Percentiles rank a stretch among this genome's conserved stretches.
These are phyloP conservation scores for Caenorhabditis imperialis DNA, from an alignment of 2,888 invertebrate genomes.

Conservation along the genomic window DNA sequence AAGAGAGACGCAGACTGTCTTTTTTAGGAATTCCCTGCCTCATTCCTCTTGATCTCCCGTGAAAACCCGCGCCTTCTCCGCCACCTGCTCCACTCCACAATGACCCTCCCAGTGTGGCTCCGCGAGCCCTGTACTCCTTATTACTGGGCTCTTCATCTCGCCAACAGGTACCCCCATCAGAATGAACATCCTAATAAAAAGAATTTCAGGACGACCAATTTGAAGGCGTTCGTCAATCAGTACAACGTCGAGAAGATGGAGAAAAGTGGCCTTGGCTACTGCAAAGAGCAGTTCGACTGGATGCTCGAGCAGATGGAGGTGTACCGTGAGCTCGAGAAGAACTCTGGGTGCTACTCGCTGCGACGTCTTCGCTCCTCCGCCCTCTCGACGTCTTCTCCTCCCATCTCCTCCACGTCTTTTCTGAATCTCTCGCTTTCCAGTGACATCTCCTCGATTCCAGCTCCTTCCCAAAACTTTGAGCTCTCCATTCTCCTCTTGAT, in stretches of 20 bases:
- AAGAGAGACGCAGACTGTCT: too few relatives aligned
- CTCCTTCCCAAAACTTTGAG: slow-evolving; percentile 11
- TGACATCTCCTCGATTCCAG: too few relatives aligned
- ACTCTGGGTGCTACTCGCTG: slow-evolving; percentile 50
- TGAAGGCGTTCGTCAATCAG: slow-evolving; percentile 61
- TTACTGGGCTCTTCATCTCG: slow-evolving; percentile 71
- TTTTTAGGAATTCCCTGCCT: slow-evolving; percentile 64
- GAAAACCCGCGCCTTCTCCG: slow-evolving; percentile 61
- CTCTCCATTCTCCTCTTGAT: slow-evolving; percentile 19
- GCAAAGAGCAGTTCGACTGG: slow-evolving; percentile 69
- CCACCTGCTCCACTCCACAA: slow-evolving; percentile 58
- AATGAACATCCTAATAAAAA: background rate
- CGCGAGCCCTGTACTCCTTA: slow-evolving; percentile 73
- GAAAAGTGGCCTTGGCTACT: slow-evolving; percentile 64
- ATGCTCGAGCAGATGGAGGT: slow-evolving; percentile 68
- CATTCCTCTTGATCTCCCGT: slow-evolving; percentile 62
- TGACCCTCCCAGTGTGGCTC: slow-evolving; percentile 72
- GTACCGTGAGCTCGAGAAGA: slow-evolving; percentile 66
- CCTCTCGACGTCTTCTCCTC: background rate
- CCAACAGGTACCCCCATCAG: slow-evolving; percentile 47
- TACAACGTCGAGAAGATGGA: slow-evolving; percentile 67
- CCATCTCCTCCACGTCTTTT: background rate
- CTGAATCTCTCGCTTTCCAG: background rate
- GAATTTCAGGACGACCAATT: slow-evolving; percentile 56
- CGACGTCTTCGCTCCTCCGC: slow-evolving; percentile 51